Base-by-base conservation (phyloP, 2,888 invertebrate species). In the Nomada flava region DNA sequence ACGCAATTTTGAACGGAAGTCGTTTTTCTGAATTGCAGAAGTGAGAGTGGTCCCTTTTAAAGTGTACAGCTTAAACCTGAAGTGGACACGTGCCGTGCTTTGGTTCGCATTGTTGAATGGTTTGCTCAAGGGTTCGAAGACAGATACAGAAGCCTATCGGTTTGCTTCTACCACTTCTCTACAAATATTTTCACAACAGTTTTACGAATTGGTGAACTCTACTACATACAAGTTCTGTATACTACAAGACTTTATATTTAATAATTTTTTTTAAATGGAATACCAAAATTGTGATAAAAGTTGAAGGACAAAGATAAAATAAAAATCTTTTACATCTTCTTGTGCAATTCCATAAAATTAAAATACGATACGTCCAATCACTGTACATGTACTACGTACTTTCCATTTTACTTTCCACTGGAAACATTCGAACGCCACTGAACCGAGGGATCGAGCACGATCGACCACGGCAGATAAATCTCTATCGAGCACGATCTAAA, bases 1-100 rank as follows among this genome's bases (percentile, higher is more conserved):
- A 67, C 55, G 26, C 60, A 42, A 59, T 69, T 73, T 73, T 68
- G 63, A 63, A 20, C 65, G 70, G 73, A 64, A 76, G 64, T 52
- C 50, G 60, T 67, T 71, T 79, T 76, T 73, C 72, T 76, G 63
- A 65, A 57, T 80, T 26, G 47, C 50, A 57, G 79, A 84, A 83
- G 69, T 50, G 55, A 50, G n/a, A 9, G 59, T 9, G 53, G 72
- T 52, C 65, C 42, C 72, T 71, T 72, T 78, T 47, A 57, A 15
- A 57, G 26, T 42, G 10, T 36, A 67, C 15, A 47, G 2, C 47
- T 47, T 13, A 73, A 50, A 68, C 36, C 73, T 47, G 29, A 13
- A 47, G 68, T 53, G 75, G 62, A 20, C 47, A 15, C 47, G 62
- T 47, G 44, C 23, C 52, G 52, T 44, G 18, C 44, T 75, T 29